Percentiles rank a stretch among this genome's conserved stretches.
Conservation (phyloP, 2,888 invertebrate species). For the Acleris cristana region DNA sequence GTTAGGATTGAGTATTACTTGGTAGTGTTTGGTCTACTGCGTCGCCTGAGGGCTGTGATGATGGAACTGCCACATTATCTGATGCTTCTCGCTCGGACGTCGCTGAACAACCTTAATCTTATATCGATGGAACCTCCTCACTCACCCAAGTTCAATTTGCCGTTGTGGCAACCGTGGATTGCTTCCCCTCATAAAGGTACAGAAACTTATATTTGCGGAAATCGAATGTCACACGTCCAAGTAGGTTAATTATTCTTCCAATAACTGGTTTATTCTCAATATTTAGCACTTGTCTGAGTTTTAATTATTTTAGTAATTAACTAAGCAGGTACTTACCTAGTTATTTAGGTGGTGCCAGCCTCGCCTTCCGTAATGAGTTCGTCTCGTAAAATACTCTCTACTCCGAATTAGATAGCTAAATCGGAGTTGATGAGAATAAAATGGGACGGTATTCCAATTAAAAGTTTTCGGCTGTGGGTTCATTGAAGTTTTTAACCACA, state of each 20-base stretch:
- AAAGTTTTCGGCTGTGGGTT: conserved; percentile 29
- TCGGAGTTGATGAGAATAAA: conserved; percentile 33
- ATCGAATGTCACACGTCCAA: background rate
- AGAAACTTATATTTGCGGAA: background rate
- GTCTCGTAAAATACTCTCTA: conserved; percentile 28
- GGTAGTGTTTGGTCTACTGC: conserved; percentile 42
- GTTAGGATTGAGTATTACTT: conserved; percentile 39
- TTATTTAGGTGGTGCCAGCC: conserved; percentile 21
- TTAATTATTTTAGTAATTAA: conserved; percentile 29
- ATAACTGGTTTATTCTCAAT: conserved; percentile 5
- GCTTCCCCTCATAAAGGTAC: conserved; percentile 73
- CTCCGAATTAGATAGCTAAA: conserved; percentile 5
- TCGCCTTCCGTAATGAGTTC: conserved; percentile 27
- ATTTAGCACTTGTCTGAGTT: conserved; percentile 11
- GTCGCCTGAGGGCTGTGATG: conserved; percentile 62
- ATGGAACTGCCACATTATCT: conserved; percentile 80
- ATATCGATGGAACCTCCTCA: conserved; percentile 79
- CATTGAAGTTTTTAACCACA: conserved; percentile 7
- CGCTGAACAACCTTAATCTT: conserved; percentile 62
- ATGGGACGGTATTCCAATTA: conserved; percentile 39
- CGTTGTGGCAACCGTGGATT: conserved; percentile 81
- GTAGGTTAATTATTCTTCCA: background rate
- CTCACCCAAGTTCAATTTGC: conserved; percentile 79
- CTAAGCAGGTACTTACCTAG: conserved; percentile 18
- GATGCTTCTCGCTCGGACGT: conserved; percentile 71